Evolutionary conservation across 2,797 vertebrate genomes (phyloP).

Genomic region (Notoglanidium macrostoma): DNA sequence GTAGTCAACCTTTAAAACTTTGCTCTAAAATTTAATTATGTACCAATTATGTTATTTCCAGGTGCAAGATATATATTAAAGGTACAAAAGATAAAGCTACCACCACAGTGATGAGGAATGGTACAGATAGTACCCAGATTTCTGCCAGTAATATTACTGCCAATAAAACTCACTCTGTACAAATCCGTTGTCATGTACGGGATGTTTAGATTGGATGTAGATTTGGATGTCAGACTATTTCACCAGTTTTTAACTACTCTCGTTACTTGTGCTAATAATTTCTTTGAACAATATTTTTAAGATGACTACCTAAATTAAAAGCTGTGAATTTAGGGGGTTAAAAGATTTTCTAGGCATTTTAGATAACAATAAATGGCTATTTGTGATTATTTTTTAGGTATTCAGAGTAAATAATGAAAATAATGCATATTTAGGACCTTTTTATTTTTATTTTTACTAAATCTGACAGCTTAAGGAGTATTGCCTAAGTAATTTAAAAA

Average conservation of each 20-base stretch:
- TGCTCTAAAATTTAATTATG: neutral
- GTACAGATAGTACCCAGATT: neutral
- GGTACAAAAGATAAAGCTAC: neutral
- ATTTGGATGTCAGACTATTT: neutral
- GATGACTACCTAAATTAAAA: neutral
- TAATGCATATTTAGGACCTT: neutral
- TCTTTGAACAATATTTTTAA: neutral
- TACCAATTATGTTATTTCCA: neutral
- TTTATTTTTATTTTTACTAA: neutral
- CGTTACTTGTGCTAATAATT: neutral
- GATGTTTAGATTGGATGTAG: neutral
- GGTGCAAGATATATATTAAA: neutral
- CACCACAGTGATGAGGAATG: neutral
- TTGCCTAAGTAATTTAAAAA: neutral
- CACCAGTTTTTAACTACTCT: neutral
- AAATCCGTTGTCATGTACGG: neutral
- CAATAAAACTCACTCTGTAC: too few relatives aligned
- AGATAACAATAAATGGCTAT: neutral
- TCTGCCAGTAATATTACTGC: neutral
- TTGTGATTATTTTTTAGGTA: neutral
- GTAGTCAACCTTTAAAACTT: neutral
- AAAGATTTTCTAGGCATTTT: neutral
- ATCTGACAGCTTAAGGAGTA: neutral
- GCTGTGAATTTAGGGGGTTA: neutral
- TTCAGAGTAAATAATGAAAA: neutral